These are phyloP conservation scores for Mystacides longicornis DNA, from an alignment of 2,888 invertebrate species.

Conservation along the genomic window DNA sequence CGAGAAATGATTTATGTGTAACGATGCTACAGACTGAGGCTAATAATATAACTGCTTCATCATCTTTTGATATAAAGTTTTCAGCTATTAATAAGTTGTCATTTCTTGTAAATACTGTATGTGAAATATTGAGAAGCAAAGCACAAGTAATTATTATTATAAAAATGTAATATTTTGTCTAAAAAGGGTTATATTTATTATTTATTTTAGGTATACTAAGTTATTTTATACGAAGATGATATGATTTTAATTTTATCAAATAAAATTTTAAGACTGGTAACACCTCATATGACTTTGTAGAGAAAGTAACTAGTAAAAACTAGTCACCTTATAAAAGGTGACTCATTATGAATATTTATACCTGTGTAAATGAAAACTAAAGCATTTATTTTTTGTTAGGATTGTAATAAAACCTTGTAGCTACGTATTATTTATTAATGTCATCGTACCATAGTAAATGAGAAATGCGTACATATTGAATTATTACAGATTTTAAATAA, in stretches of 20 bases:
- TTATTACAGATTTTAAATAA: background rate
- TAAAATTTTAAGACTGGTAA: constrained; percentile 1
- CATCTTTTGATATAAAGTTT: no score
- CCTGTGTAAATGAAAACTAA: background rate
- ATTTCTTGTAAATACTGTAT: no score
- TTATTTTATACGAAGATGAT: background rate
- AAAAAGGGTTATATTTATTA: background rate
- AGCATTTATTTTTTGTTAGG: background rate
- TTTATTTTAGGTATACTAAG: constrained; percentile 1
- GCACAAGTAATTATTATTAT: background rate
- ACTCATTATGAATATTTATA: background rate
- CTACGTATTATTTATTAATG: background rate
- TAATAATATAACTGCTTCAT: no score
- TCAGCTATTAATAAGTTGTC: no score
- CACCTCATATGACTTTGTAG: background rate
- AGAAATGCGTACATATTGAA: background rate
- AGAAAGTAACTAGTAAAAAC: background rate
- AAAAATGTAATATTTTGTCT: background rate
- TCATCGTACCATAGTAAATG: background rate
- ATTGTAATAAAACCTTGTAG: background rate
- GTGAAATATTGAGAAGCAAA: background rate
- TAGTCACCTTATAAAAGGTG: background rate
- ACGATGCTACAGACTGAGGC: no score
- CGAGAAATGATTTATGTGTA: no score
- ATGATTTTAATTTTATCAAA: background rate